phyloP scores from a whole-genome alignment of 2,888 invertebrate genomes.

The Synanthedon vespiformis region DNA sequence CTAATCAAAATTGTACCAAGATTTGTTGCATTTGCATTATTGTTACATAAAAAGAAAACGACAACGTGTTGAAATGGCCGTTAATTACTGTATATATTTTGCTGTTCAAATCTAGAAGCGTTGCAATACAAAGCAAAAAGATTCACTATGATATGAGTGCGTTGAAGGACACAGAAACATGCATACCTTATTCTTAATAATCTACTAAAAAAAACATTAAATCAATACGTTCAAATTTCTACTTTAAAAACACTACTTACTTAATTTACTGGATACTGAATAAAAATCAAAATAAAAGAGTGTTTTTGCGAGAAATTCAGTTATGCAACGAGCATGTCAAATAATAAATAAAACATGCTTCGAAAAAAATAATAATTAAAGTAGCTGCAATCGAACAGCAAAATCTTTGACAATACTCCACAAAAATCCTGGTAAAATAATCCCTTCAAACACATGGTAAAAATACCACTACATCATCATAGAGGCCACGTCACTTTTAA shows the following conservation, averaged over 20 bases:
- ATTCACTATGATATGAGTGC: constrained; percentile 58
- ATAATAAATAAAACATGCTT: constrained; percentile 12
- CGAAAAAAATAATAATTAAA: constrained; percentile 12
- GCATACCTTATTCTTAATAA: constrained; percentile 19
- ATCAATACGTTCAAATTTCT: constrained; percentile 8
- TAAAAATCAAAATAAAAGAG: neutral
- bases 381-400: constrained; percentile 44
- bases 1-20: constrained; percentile 23
- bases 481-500: constrained; percentile 14
- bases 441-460: constrained; percentile 26
- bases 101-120: constrained; percentile 48
- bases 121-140: constrained; percentile 40
- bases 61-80: no score
- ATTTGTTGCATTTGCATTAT: constrained; percentile 15
- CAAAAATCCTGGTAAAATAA: constrained; percentile 54
- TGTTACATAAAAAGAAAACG: constrained; percentile 2
- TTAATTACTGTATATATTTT: constrained; percentile 26
- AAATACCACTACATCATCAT: constrained; percentile 24
- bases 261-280: no score
- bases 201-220: constrained; percentile 2
- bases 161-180: constrained; percentile 61
- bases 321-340: constrained; percentile 1
- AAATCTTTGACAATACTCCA: constrained; percentile 29
- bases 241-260: constrained; percentile 9
- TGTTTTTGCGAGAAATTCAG: no score